phyloP scores from a whole-genome alignment of 1,140 invertebrate species.

The Papilio polyxenes region DNA sequence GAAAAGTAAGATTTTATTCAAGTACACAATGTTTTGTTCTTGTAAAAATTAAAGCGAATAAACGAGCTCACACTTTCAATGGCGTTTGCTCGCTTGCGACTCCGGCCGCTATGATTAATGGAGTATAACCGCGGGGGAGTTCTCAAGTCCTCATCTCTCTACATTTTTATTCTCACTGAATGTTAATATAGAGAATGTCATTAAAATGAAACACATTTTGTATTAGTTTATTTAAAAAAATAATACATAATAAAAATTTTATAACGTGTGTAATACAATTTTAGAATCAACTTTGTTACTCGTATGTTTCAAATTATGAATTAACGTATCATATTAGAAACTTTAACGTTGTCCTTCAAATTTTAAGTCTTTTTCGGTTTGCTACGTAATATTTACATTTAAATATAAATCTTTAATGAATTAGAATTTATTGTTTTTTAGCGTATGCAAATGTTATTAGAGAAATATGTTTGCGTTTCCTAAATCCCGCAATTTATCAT shows the following conservation, averaged over 20 bases:
- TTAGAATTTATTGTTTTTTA: neutral
- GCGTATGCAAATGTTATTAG: neutral
- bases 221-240: neutral
- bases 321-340: too few species aligned
- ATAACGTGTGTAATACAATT: too few species aligned
- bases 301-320: too few species aligned
- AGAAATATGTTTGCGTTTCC: neutral
- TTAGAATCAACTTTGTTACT: too few species aligned
- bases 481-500: neutral
- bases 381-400: too few species aligned
- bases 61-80: neutral
- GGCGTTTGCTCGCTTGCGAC: neutral
- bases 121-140: neutral
- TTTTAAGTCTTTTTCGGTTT: too few species aligned
- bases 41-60: neutral
- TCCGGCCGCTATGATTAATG: conserved; percentile 21
- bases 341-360: too few species aligned
- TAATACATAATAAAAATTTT: neutral
- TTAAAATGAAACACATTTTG: neutral
- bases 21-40: conserved; percentile 13
- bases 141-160: neutral
- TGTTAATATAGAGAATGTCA: neutral
- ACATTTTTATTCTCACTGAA: neutral
- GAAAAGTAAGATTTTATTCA: neutral
- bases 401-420: too few species aligned